Conservation (phyloP, 2,113 vertebrate genomes). For the Ctenodactylus gundi region DNA sequence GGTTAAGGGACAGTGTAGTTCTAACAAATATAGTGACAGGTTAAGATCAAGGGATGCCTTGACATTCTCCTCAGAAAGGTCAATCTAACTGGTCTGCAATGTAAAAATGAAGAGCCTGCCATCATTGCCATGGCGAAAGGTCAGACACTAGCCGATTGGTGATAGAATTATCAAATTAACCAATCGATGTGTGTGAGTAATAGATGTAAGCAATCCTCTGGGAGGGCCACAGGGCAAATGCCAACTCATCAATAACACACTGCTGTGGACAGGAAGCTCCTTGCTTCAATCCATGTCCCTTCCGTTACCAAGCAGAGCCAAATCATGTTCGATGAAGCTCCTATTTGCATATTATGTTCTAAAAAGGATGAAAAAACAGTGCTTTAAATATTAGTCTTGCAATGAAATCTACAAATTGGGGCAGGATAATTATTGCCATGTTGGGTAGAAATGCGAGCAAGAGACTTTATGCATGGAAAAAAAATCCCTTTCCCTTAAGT, state of each 20-base stretch:
- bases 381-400: constrained; percentile 74
- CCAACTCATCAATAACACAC: constrained; percentile 93
- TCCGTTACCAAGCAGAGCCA: constrained; percentile 81
- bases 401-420: constrained; percentile 54
- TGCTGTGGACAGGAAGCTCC: constrained; percentile 85
- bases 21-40: constrained; percentile 93
- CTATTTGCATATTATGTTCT: constrained; percentile 63
- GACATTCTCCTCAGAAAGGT: constrained; percentile 97
- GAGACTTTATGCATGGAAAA: neutral
- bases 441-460: constrained; percentile 30
- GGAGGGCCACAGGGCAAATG: constrained; percentile 91
- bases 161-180: constrained; percentile 99
- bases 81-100: constrained; percentile 93
- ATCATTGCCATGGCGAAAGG: constrained; percentile 98
- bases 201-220: constrained; percentile 90
- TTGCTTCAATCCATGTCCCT: constrained; percentile 85
- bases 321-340: constrained; percentile 2
- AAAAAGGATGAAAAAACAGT: constrained; percentile 77
- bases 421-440: constrained; percentile 59
- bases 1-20: constrained; percentile 91
- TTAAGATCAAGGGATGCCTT: constrained; percentile 93
- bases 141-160: constrained; percentile 98
- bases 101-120: constrained; percentile 93
- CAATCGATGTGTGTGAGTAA: constrained; percentile 94
- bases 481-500: constrained; percentile 42